A percentile compares a stretch with the other conserved stretches of the same genome.
Evolutionary conservation across 2,888 invertebrate genomes (phyloP).

Genomic region (Patella pellucida): DNA sequence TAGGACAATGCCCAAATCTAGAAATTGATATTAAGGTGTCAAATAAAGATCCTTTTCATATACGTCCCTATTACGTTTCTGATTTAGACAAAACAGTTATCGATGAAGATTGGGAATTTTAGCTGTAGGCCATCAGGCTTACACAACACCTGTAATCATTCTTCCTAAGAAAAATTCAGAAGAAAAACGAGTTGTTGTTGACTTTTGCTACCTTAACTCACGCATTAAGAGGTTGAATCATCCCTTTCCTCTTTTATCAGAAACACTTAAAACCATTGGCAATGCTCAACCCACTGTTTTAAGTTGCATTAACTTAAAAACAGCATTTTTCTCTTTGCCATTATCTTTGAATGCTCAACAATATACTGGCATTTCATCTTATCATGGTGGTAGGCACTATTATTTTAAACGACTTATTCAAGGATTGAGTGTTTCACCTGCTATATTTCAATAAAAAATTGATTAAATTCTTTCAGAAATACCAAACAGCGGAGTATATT

Average conservation of each 20-base stretch:
- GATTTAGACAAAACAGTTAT: neutral
- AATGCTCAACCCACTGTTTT: conserved; percentile 2
- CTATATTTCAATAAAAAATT: conserved; percentile 3
- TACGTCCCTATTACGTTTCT: neutral
- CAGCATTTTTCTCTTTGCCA: conserved; percentile 1
- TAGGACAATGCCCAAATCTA: neutral
- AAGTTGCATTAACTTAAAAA: neutral
- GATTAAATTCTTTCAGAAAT: neutral
- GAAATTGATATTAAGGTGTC: neutral
- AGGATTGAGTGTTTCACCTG: neutral
- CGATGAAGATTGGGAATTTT: neutral
- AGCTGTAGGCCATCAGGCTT: neutral
- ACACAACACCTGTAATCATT: neutral
- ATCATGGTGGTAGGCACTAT: neutral
- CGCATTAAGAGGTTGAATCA: too few relatives aligned
- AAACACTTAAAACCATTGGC: neutral
- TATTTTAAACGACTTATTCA: neutral
- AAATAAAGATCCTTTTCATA: neutral
- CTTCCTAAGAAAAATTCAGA: conserved; percentile 3
- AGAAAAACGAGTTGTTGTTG: neutral
- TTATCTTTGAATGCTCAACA: neutral
- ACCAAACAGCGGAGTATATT: neutral
- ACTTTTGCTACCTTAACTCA: neutral
- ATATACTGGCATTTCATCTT: conserved; percentile 6
- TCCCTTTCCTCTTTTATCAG: neutral